These are phyloP conservation scores for Zaprionus bogoriensis DNA, from an alignment of 2,888 invertebrate species.

Conservation along the genomic window DNA sequence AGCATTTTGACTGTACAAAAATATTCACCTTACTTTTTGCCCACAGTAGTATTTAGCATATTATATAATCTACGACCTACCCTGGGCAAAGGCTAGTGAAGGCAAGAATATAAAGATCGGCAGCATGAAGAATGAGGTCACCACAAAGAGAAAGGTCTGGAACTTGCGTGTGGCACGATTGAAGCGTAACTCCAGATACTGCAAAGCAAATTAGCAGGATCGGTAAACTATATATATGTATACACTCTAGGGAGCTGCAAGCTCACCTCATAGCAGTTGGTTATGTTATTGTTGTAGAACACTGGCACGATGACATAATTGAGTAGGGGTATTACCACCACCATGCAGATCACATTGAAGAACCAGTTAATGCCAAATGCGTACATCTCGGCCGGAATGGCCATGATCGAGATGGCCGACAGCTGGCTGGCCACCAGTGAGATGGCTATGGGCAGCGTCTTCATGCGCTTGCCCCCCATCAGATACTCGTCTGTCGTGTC, in stretches of 20 bases:
- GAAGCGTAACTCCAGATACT: constrained; percentile 81
- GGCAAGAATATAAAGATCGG: constrained; percentile 81
- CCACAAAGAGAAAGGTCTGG: constrained; percentile 74
- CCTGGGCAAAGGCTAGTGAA: constrained; percentile 80
- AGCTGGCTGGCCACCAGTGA: constrained; percentile 85
- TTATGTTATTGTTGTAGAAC: constrained; percentile 83
- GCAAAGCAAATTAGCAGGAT: constrained; percentile 6
- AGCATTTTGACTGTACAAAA: too few species aligned
- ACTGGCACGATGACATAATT: constrained; percentile 83
- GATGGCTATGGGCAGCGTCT: constrained; percentile 86
- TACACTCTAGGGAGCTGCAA: too few species aligned
- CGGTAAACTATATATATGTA: not conserved
- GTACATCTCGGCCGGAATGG: constrained; percentile 84
- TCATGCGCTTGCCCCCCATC: constrained; percentile 85
- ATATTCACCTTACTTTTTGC: too few species aligned
- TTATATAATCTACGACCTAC: too few species aligned
- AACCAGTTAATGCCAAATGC: constrained; percentile 83
- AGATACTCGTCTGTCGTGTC: constrained; percentile 85
- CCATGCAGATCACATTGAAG: constrained; percentile 81
- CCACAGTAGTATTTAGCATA: too few species aligned
- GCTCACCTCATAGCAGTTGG: constrained; percentile 84
- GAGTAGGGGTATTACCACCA: constrained; percentile 77
- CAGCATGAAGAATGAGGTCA: constrained; percentile 70
- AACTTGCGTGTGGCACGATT: constrained; percentile 72
- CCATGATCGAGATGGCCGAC: constrained; percentile 84